Evolutionary conservation across 2,797 vertebrate genomes (phyloP), one percentile per base, ranked within the genome.

Genomic region (Rhinatrema bivittatum): DNA sequence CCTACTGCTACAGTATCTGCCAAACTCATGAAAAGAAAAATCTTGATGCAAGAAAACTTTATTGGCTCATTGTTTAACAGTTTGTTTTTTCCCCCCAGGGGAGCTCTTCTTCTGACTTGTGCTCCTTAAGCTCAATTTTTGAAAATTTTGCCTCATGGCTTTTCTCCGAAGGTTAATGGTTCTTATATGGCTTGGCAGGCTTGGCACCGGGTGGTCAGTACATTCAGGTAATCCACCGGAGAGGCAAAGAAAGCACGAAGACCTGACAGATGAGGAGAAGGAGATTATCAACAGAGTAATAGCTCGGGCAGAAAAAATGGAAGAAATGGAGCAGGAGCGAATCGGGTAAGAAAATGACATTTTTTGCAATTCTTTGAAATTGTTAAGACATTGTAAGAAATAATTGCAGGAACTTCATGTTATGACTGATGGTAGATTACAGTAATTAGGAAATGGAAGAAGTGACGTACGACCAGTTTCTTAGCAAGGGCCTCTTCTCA

Each of bases 211-310:
- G 11, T 80, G 80, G 81, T 42, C 74, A 0, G 53, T 74, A 0
- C 79, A 56, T 25, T 64, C 76, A 0, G 22, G 50, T 1, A 29
- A 57, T 7, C 81, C 77, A 29, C 45, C 69, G 0, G 82, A 83
- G 2, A 48, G 69, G 7, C 73, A 60, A 29, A 57, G 69, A 53
- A 85, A 79, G 48, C 38, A 65, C 3, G 90, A 85, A 36, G 90
- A 94, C 46, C 87, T 98, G 72, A 97, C 92, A 0, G 92, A 97
- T 1, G 92, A 97, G 62, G 94, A 98, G 73, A 97, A 94, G 76
- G 89, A 91, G 63, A 91, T 94, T 50, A 97, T 97, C 81, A 96
- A 96, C 84, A 30, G 77, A 0, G 94, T 98, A 10, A 87, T 98
- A 3, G 89, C 89, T 6, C 81, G 93, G 0, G 94, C 94, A 0